Evolutionary conservation across 2,797 vertebrate genomes (phyloP).

Genomic region (Pristis pectinata): DNA sequence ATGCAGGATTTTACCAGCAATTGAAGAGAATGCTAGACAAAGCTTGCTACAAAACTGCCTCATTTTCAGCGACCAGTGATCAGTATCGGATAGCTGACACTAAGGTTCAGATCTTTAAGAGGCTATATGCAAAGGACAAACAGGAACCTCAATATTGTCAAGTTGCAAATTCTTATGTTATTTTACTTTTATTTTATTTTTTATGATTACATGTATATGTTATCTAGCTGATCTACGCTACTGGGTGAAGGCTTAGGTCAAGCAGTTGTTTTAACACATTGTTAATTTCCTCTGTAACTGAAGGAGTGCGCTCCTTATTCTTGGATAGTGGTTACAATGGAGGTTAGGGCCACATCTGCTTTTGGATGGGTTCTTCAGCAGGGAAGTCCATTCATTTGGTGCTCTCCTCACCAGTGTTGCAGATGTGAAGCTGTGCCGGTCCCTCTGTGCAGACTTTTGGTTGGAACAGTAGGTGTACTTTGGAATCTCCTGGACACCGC

Average conservation of each 20-base stretch:
- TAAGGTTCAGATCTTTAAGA: not conserved
- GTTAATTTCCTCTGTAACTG: not conserved
- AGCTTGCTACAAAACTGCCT: not conserved
- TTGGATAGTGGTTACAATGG: not conserved
- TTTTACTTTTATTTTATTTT: not conserved
- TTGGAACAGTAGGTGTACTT: not conserved
- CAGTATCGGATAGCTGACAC: not conserved
- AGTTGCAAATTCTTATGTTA: not conserved
- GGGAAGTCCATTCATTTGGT: not conserved
- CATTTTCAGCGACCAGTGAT: not conserved
- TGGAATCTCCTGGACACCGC: not conserved
- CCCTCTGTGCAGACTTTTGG: not conserved
- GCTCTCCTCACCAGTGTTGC: too few relatives aligned
- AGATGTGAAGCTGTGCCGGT: not conserved
- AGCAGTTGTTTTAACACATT: not conserved
- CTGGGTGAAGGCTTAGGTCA: not conserved
- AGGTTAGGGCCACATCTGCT: not conserved
- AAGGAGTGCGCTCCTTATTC: not conserved
- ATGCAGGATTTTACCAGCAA: not conserved
- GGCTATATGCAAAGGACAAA: not conserved
- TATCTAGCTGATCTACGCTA: not conserved
- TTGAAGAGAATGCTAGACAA: too few relatives aligned
- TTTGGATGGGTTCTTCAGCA: not conserved
- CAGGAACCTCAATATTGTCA: not conserved
- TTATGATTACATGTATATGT: not conserved